Evolutionary conservation across 2,888 invertebrate species (phyloP).

Genomic region (Volucella zonaria): DNA sequence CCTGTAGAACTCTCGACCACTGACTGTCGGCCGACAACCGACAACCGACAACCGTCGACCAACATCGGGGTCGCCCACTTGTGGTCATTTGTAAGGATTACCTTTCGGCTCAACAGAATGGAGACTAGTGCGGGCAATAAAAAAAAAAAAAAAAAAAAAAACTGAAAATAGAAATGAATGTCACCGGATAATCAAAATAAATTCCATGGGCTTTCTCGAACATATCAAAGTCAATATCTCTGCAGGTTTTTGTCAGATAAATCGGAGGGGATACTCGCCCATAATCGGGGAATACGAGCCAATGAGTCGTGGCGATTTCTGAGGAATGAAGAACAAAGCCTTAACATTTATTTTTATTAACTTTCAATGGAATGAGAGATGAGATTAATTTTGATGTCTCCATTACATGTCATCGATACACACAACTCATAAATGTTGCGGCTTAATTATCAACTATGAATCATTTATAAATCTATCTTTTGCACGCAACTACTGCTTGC

Average conservation of each 20-base stretch:
- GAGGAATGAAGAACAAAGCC: constrained; percentile 61
- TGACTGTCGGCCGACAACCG: too few species aligned
- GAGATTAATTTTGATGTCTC: constrained; percentile 61
- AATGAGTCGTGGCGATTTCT: constrained; percentile 48
- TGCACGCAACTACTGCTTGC: constrained; percentile 25
- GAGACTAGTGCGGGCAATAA: constrained; percentile 63
- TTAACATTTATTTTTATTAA: constrained; percentile 68
- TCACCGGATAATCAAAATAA: constrained; percentile 82
- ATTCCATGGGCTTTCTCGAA: constrained; percentile 76
- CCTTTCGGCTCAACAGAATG: constrained; percentile 59
- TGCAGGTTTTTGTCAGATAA: not conserved
- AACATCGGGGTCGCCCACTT: constrained; percentile 54
- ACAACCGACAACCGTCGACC: not conserved
- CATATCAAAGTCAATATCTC: constrained; percentile 66
- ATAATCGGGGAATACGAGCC: constrained; percentile 53
- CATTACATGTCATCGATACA: constrained; percentile 42
- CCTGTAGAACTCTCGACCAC: constrained; percentile 3
- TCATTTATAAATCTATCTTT: constrained; percentile 6
- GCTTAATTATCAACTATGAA: constrained; percentile 23
- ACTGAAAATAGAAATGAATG: constrained; percentile 82
- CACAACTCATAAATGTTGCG: constrained; percentile 4
- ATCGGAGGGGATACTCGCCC: not conserved
- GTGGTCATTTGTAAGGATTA: constrained; percentile 76
- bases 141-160: constrained; percentile 76
- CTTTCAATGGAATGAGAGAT: constrained; percentile 31